phyloP scores from a whole-genome alignment of 2,113 vertebrate species.

The Syrmaticus mikado region DNA sequence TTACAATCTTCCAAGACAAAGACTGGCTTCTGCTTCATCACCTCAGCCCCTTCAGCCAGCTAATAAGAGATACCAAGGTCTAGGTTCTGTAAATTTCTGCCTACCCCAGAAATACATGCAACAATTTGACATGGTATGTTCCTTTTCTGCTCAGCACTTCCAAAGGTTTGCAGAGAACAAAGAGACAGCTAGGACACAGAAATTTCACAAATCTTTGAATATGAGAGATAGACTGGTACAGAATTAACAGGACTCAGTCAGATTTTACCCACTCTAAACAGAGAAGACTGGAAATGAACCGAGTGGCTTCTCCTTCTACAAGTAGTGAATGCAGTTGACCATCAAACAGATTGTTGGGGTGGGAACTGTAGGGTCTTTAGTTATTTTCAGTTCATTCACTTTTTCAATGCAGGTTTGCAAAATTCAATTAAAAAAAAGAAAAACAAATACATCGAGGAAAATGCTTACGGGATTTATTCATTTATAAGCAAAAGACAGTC shows the following conservation, averaged over 20 bases:
- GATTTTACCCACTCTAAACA: background rate
- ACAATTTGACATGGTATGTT: accelerated
- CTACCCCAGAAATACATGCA: background rate
- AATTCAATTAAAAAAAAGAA: background rate
- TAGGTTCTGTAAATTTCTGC: background rate
- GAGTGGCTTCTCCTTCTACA: background rate
- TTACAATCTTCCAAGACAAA: background rate
- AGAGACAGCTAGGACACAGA: background rate
- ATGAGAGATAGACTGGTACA: background rate
- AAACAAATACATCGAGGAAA: background rate
- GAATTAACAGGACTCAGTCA: background rate
- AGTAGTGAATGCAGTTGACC: background rate
- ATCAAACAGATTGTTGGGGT: too few species aligned
- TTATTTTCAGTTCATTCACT: background rate
- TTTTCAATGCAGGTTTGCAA: background rate
- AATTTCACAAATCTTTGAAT: background rate
- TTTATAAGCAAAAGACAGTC: background rate
- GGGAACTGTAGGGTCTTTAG: background rate
- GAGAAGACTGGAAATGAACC: background rate
- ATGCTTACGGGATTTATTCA: background rate
- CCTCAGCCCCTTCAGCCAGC: accelerated
- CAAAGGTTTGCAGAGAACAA: background rate
- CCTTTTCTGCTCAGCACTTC: background rate
- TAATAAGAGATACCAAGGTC: background rate
- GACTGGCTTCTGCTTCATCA: accelerated